Evolutionary conservation across 2,888 invertebrate species (phyloP).

Genomic region (Pterostichus niger): DNA sequence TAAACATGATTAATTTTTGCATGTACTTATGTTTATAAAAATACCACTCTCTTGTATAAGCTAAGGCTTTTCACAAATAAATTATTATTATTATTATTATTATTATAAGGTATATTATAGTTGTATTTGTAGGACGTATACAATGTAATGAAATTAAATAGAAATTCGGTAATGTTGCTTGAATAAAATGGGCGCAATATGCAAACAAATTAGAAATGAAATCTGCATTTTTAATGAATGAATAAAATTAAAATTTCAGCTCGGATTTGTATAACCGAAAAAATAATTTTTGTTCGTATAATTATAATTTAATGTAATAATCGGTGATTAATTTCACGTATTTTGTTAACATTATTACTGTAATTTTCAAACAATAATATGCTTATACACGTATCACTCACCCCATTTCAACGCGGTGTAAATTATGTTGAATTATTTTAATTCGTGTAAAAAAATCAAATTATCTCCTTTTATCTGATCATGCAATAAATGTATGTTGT

Average conservation of each 20-base stretch:
- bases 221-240: slow-evolving; percentile 58
- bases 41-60: no score
- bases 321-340: slow-evolving; percentile 52
- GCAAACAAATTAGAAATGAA: slow-evolving; percentile 49
- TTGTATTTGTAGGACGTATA: neutral
- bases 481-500: slow-evolving; percentile 15
- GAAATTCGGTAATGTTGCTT: slow-evolving; percentile 6
- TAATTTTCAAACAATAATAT: slow-evolving; percentile 54
- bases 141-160: neutral
- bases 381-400: neutral
- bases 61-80: no score
- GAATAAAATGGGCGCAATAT: neutral
- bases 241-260: slow-evolving; percentile 54
- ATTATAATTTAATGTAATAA: slow-evolving; percentile 60
- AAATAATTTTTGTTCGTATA: slow-evolving; percentile 58
- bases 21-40: no score
- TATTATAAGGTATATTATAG: neutral
- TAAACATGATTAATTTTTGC: no score
- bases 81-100: no score
- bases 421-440: slow-evolving; percentile 47
- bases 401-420: slow-evolving; percentile 15
- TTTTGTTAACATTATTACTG: slow-evolving; percentile 55
- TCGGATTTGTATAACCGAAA: slow-evolving; percentile 20
- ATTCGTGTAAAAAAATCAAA: slow-evolving; percentile 48
- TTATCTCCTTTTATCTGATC: slow-evolving; percentile 25